Conservation (phyloP, 2,113 vertebrate species). For the Formicarius rufipectus region DNA sequence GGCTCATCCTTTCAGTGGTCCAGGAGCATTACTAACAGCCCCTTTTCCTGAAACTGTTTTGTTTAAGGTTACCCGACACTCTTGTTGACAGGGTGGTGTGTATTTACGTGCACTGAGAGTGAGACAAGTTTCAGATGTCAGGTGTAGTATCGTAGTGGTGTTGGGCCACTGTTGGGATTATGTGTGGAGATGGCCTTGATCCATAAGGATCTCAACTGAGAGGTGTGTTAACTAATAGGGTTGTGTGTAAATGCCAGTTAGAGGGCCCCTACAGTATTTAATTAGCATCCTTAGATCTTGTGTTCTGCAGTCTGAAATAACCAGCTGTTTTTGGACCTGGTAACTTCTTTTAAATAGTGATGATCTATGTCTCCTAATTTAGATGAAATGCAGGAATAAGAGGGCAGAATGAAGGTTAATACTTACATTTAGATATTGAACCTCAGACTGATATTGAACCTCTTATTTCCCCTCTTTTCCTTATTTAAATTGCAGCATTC, state of each 20-base stretch:
- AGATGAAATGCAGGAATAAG: not conserved
- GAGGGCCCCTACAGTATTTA: not conserved
- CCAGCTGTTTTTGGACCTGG: not conserved
- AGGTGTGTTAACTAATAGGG: not conserved
- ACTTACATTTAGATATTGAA: conserved; percentile 24
- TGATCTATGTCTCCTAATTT: conserved; percentile 5
- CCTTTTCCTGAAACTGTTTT: not conserved
- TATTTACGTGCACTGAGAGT: not conserved
- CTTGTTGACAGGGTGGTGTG: not conserved
- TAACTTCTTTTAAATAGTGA: not conserved
- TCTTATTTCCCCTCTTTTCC: not conserved
- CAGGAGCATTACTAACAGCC: not conserved
- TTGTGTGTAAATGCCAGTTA: not conserved
- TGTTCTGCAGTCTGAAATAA: not conserved
- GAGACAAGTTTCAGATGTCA: not conserved
- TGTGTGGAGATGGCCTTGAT: not conserved
- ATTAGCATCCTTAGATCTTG: not conserved
- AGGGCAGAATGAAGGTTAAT: not conserved
- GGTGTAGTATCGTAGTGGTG: not conserved
- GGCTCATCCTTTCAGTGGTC: not conserved
- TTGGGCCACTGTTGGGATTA: not conserved
- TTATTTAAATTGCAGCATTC: not conserved
- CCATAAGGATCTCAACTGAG: not conserved
- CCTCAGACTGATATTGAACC: not conserved
- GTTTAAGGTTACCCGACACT: not conserved